phyloP scores from a whole-genome alignment of 1,140 invertebrate genomes.

The Hestina assimilis region DNA sequence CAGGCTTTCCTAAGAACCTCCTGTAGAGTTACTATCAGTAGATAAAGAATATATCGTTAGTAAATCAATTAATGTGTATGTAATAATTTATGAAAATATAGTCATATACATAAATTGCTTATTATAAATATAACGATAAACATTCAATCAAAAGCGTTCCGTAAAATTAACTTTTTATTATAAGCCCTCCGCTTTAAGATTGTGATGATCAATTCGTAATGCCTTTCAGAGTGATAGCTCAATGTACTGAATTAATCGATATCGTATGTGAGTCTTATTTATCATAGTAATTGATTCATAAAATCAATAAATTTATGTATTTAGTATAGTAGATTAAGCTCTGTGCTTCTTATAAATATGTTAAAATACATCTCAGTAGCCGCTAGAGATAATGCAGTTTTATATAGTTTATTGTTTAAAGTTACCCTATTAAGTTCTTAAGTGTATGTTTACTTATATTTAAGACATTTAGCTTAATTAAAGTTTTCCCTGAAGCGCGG shows the following conservation, averaged over 20 bases:
- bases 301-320: background rate
- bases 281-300: background rate
- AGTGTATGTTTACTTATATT: constrained; percentile 60
- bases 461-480: constrained; percentile 73
- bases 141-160: background rate
- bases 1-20: too few relatives aligned
- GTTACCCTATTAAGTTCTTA: constrained; percentile 59
- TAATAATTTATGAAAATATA: too few relatives aligned
- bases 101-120: too few relatives aligned
- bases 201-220: constrained; percentile 6
- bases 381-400: constrained; percentile 6
- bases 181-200: background rate
- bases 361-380: background rate
- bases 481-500: constrained; percentile 71
- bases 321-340: background rate
- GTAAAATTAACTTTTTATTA: background rate
- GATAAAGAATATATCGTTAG: too few relatives aligned
- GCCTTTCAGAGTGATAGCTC: constrained; percentile 12
- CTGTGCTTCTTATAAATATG: background rate
- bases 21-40: too few relatives aligned
- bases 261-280: background rate
- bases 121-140: background rate
- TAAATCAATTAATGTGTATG: too few relatives aligned
- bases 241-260: constrained; percentile 5
- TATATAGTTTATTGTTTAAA: constrained; percentile 42